These are phyloP conservation scores for Ataeniobius toweri DNA, from an alignment of 2,797 vertebrate species.

Conservation along the genomic window DNA sequence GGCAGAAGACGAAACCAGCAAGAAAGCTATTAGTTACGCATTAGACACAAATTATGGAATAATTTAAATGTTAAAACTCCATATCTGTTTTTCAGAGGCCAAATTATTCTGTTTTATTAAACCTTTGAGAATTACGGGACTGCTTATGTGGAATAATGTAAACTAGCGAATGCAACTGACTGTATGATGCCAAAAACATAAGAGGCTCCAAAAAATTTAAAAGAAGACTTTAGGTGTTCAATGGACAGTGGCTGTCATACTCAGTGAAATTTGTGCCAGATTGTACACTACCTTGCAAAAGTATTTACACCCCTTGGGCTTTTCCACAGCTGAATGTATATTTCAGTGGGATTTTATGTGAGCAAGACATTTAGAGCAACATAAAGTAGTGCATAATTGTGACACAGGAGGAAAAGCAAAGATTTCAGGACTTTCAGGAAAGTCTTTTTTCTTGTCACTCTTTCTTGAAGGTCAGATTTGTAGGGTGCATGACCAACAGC, in stretches of 20 bases:
- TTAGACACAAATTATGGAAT: conserved; percentile 79
- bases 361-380: background rate
- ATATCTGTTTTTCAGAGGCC: conserved; percentile 68
- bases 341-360: background rate
- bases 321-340: background rate
- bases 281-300: background rate
- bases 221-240: conserved; percentile 2
- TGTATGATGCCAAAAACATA: conserved; percentile 32
- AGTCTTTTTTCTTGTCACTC: background rate
- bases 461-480: background rate
- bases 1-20: conserved; percentile 65
- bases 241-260: conserved; percentile 9
- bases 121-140: conserved; percentile 55
- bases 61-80: conserved; percentile 78
- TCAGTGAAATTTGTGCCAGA: conserved; percentile 12
- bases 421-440: no score
- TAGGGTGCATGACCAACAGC: no score
- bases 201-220: conserved; percentile 11
- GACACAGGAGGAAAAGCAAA: background rate
- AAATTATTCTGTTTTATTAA: conserved; percentile 71
- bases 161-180: conserved; percentile 33
- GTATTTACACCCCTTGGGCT: background rate
- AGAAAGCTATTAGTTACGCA: conserved; percentile 79
- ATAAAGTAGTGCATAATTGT: background rate
- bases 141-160: conserved; percentile 46